Conservation (phyloP, 2,113 vertebrate species). For the Amblyopsis rosae region DNA sequence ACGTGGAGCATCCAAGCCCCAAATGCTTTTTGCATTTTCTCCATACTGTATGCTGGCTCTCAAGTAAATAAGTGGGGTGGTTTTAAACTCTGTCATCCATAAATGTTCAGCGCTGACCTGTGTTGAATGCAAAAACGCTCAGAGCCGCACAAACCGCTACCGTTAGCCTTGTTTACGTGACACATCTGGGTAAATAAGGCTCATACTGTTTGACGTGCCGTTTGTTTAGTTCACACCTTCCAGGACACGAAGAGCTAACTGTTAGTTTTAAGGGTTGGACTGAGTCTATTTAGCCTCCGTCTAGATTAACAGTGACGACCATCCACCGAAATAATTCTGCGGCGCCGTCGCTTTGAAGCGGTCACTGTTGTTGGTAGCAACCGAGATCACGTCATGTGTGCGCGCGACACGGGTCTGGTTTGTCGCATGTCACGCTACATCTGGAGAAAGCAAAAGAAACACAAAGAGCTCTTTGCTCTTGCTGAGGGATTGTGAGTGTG, state of each 20-base stretch:
- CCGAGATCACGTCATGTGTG: conserved; percentile 25
- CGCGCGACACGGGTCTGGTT: conserved; percentile 45
- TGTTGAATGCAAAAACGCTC: too few species aligned
- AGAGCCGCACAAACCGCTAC: too few species aligned
- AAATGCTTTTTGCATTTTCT: too few species aligned
- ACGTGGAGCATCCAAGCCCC: too few species aligned
- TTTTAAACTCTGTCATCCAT: too few species aligned
- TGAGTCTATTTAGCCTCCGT: background rate
- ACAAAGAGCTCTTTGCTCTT: conserved; percentile 52
- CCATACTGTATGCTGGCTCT: too few species aligned
- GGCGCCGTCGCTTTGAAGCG: conserved; percentile 10
- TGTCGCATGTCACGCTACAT: conserved; percentile 25
- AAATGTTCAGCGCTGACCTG: too few species aligned
- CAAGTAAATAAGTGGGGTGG: too few species aligned
- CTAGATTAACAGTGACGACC: background rate
- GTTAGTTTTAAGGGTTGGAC: conserved; percentile 1
- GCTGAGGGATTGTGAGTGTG: conserved; percentile 22
- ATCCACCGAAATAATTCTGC: background rate
- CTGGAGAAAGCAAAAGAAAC: conserved; percentile 30
- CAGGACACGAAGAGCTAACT: background rate
- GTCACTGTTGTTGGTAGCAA: conserved; percentile 15
- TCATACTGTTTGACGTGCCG: too few species aligned
- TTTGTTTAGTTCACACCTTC: too few species aligned
- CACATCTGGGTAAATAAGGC: too few species aligned
- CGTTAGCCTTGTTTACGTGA: too few species aligned